These are phyloP conservation scores for Cyclura pinguis DNA, from an alignment of 2,797 vertebrate genomes.

Conservation along the genomic window DNA sequence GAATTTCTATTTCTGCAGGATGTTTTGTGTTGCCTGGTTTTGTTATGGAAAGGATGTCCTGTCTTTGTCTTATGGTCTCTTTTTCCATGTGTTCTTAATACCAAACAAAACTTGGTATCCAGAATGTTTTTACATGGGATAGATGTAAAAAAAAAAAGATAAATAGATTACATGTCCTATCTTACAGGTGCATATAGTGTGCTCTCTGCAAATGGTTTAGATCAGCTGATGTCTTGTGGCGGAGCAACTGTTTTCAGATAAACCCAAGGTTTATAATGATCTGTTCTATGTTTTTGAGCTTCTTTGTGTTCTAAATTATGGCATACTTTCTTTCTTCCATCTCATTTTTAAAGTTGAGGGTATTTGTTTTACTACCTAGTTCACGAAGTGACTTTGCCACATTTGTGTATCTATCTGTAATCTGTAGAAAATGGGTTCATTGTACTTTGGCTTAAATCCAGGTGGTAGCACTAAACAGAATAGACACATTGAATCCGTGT, in stretches of 20 bases:
- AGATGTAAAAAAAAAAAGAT: too few relatives aligned
- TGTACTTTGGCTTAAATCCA: too few relatives aligned
- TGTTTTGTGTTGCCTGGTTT: slow-evolving; percentile 58
- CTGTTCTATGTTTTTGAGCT: background rate
- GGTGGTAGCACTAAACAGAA: too few relatives aligned
- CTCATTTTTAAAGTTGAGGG: background rate
- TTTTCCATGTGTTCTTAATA: background rate
- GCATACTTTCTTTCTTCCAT: background rate
- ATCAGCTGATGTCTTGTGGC: background rate
- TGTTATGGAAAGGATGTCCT: slow-evolving; percentile 58
- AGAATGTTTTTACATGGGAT: background rate
- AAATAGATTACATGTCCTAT: background rate
- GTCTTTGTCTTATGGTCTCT: slow-evolving; percentile 51
- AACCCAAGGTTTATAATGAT: background rate
- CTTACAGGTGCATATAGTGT: background rate
- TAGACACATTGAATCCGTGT: background rate
- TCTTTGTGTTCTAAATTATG: background rate
- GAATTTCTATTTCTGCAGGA: slow-evolving; percentile 48
- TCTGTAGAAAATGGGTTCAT: background rate
- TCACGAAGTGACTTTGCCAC: background rate
- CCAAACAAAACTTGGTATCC: background rate
- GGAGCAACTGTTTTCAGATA: background rate
- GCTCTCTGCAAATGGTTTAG: background rate
- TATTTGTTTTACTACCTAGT: background rate
- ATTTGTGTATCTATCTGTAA: background rate